Evolutionary conservation across 2,888 invertebrate genomes (phyloP), one percentile per base, ranked within the genome.

Genomic region (Ochropleura leucogaster): DNA sequence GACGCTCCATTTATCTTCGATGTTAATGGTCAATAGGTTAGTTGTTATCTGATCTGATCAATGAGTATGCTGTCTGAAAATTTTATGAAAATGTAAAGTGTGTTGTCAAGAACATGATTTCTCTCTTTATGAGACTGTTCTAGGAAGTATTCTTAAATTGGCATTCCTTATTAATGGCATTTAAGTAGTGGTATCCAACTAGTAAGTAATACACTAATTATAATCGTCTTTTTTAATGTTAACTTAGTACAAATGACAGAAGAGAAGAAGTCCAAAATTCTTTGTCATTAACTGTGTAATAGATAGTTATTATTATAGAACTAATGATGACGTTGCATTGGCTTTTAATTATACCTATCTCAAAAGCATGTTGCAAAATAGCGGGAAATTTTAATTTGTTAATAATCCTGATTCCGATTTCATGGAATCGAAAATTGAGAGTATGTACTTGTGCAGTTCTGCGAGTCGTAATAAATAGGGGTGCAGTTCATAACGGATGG

Each of bases 1-100:
- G 80, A 30, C n/a, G 20, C 40, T 64, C 66, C 30, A 80, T 79
- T 81, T 83, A 80, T 80, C 62, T 69, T 53, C 10, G 30, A 79
- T 69, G 65, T 44, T 66, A 74, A 80, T 79, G 65, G 47, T 66
- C 60, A 46, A 62, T 75, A 60, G 42, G 51, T 73, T 64, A 63
- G 81, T 67, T 78, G 16, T 49, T 81, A 18, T 46, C 30, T 30
- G 30, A 30, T 74, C 16, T 51, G 74, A 80, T 30, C 40, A 81
- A 66, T 51, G 49, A 66, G 18, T 20, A 40, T 46, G 55, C 55
- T 62, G 40, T 46, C 44, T 77, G 49, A 7, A 40, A 63, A 79
- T 57, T 53, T 7, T 46, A 60, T 44, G 40, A 18, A 47, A 53
- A 59, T 16, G 10, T 44, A 14, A 72, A 79, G 57, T 18, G 9